Base-by-base conservation (phyloP, 1,140 invertebrate genomes). In the Drosophila azteca region DNA sequence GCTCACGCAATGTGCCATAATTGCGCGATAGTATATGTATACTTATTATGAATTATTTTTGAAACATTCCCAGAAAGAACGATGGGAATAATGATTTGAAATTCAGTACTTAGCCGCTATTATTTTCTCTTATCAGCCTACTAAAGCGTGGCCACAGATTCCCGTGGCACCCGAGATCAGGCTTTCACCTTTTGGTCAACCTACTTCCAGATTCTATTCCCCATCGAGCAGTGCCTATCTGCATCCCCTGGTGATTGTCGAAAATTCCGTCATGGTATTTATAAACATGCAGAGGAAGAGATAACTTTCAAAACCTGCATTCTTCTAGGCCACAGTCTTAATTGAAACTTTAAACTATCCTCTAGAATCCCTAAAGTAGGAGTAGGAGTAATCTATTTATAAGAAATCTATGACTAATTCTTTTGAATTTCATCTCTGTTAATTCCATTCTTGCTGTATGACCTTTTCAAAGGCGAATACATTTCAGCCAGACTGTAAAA, bases 1-100 rank as follows among this genome's bases (percentile, higher is more conserved):
- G 66, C 50, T 49, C 67, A 31, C 31, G 48, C 44, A 41, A 31
- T 31, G 17, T 9, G 62, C 35, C 35, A 11, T 39, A 39, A 39
- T 39, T 39, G 11, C 1, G 35, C 49, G 65, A 54, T 69, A 24
- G 49, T 35, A 20, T 1, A 20, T 20, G 1, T 1, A 20, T 20
- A 41, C 35, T 57, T 68, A 20, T 57, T 68, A 20, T 15, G 64
- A 68, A 57, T 49, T 69, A 69, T 70, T 70, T 69, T 69, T 69
- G 69, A 69, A 69, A 50, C 64, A 69, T 58, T 69, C 51, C 35
- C 64, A 20, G 29, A 20, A 13, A 15, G 45, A 15, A 31, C 44
- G 24, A 13, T 39, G 62, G 62, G 58, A 49, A 50, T 54, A 39
- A 35, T 49, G n/a, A 51, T 17, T 3, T 39, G 8, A 26, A 45